Base-by-base conservation (phyloP, 2,113 vertebrate species). In the Thryonomys swinderianus region DNA sequence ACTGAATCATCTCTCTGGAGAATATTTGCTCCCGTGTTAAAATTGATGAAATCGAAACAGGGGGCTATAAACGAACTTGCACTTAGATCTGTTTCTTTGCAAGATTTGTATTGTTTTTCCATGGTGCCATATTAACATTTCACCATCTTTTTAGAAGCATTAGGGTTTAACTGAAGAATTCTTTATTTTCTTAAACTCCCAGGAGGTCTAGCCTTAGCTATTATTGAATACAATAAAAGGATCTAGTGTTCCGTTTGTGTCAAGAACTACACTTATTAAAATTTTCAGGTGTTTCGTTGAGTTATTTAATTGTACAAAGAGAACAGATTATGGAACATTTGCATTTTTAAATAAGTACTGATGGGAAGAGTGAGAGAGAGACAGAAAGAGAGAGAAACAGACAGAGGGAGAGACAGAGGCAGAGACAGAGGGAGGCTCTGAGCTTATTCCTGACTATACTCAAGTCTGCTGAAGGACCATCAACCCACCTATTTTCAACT, bases 221-320 rank as follows among this genome's bases (percentile, higher is more conserved):
- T 18, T 23, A 91, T 7, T 89, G 61, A 67, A 53, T 5, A 48
- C 21, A 64, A 80, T 79, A 32, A 76, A 86, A 86, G 2, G 27
- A 57, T 8, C 53, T 53, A 51, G 32, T 21, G 66, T 57, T 25
- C 8, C 64, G 7, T 67, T 55, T 37, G 2, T 93, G 55, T 92
- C 18, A 78, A 59, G 69, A 95, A 51, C 16, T 53, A 40, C 0
- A 12, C 7, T 85, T 48, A 64, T 66, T 67, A 71, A 83, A 55
- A 83, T 83, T 10, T 91, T 85, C 42, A 95, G 55, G 69, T 0
- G 7, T 76, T 66, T 16, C 14, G 20, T 66, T 73, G 34, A 51
- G 40, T 88, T 93, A 85, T 62, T 83, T 89, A 83, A 82, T 82
- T 76, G 23, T 82, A 78, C 79, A 92, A 69, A 30, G 7, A 51